Conservation (phyloP, 2,113 vertebrate genomes). For the Felis chaus region DNA sequence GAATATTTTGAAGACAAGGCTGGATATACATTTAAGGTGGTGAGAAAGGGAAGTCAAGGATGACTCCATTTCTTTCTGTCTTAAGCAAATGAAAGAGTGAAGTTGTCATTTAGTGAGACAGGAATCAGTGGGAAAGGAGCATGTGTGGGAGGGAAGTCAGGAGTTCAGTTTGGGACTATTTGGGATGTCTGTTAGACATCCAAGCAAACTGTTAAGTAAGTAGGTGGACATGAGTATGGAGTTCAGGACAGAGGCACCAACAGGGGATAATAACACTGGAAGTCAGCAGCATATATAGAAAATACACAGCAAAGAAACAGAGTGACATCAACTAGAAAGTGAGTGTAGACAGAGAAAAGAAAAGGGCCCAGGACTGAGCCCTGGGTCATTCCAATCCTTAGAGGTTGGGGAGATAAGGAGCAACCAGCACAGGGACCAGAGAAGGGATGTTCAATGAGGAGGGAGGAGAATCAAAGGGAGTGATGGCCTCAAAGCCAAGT, state of each 20-base stretch:
- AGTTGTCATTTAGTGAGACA: background rate
- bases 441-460: background rate
- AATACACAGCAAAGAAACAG: background rate
- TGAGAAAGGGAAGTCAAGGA: slow-evolving; percentile 8
- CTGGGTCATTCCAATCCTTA: background rate
- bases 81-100: background rate
- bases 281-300: background rate
- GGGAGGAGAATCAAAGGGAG: background rate
- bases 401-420: background rate
- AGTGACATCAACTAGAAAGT: background rate
- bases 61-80: background rate
- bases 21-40: background rate
- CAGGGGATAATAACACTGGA: background rate
- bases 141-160: background rate
- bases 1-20: background rate
- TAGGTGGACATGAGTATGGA: background rate
- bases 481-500: background rate
- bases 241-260: background rate
- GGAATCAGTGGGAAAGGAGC: background rate
- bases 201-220: background rate
- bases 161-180: background rate
- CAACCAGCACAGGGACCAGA: background rate
- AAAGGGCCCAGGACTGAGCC: background rate
- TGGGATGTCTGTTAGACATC: background rate
- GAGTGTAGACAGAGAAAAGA: background rate